phyloP scores from a whole-genome alignment of 1,140 invertebrate genomes.

The Heliconius hermathena region DNA sequence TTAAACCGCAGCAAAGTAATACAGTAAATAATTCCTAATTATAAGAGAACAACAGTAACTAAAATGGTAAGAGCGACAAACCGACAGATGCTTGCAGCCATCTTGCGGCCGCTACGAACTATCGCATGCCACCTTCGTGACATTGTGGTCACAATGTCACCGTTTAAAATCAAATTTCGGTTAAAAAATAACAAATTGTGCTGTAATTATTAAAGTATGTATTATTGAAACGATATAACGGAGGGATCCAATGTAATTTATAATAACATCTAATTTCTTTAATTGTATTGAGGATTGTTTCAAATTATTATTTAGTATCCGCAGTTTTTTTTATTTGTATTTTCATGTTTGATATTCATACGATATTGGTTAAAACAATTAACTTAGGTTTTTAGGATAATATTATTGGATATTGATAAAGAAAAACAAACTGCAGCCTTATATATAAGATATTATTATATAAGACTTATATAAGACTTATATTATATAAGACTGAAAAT shows the following conservation, averaged over 20 bases:
- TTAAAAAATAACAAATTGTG: slow-evolving; percentile 27
- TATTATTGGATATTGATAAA: no score
- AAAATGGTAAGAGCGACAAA: slow-evolving; percentile 74
- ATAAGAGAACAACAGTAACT: slow-evolving; percentile 68
- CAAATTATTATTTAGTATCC: slow-evolving; percentile 13
- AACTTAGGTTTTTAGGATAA: not conserved
- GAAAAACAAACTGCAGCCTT: no score
- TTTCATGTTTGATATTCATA: not conserved
- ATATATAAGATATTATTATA: no score
- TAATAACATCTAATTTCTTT: slow-evolving; percentile 17
- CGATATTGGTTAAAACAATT: not conserved
- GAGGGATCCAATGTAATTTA: slow-evolving; percentile 24
- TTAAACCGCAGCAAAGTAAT: slow-evolving; percentile 67
- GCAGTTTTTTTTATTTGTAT: not conserved
- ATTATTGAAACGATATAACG: slow-evolving; percentile 24
- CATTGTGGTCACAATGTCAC: slow-evolving; percentile 72
- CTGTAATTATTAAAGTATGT: slow-evolving; percentile 20
- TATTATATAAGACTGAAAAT: no score
- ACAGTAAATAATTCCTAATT: slow-evolving; percentile 62
- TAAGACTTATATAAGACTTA: no score
- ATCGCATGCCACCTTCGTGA: slow-evolving; percentile 63
- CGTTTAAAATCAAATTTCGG: slow-evolving; percentile 63
- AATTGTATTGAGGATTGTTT: slow-evolving; percentile 29
- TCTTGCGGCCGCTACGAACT: slow-evolving; percentile 62
- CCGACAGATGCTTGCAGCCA: slow-evolving; percentile 79